These are phyloP conservation scores for Tapera naevia DNA, from an alignment of 2,797 vertebrate species.

Conservation along the genomic window DNA sequence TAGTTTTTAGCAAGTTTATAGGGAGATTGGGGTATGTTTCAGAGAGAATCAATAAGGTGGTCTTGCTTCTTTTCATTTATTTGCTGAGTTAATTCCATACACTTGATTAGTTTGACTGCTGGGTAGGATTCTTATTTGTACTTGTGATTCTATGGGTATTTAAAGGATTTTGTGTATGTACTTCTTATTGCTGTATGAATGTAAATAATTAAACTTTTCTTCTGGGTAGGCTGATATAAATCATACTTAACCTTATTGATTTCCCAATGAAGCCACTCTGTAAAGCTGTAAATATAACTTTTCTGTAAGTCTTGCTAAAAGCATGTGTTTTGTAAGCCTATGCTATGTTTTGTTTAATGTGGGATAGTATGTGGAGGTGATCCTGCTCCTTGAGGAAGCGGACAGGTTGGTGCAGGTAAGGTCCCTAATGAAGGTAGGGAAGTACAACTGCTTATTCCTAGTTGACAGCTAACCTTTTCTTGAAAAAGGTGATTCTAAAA, in stretches of 20 bases:
- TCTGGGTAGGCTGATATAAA: not conserved
- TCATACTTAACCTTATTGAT: not conserved
- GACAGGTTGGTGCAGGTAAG: constrained; percentile 56
- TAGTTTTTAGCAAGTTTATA: not conserved
- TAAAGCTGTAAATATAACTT: not conserved
- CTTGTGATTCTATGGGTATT: not conserved
- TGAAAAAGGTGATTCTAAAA: constrained; percentile 40
- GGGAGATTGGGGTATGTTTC: not conserved
- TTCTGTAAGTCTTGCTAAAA: not conserved
- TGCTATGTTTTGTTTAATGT: not conserved
- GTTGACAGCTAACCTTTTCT: not conserved
- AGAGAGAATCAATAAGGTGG: not conserved
- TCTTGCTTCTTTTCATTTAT: not conserved
- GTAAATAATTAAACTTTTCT: not conserved
- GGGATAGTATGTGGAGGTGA: not conserved
- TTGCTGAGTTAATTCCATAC: not conserved
- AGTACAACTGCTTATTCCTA: not conserved
- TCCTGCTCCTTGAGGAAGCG: not conserved
- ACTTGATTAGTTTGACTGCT: not conserved
- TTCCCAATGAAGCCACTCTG: not conserved
- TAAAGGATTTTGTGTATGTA: not conserved
- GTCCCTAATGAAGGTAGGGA: not conserved
- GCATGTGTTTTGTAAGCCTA: not conserved
- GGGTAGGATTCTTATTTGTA: not conserved
- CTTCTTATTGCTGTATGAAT: not conserved